Evolutionary conservation across 2,113 vertebrate genomes (phyloP).

Genomic region (Podocnemis expansa): DNA sequence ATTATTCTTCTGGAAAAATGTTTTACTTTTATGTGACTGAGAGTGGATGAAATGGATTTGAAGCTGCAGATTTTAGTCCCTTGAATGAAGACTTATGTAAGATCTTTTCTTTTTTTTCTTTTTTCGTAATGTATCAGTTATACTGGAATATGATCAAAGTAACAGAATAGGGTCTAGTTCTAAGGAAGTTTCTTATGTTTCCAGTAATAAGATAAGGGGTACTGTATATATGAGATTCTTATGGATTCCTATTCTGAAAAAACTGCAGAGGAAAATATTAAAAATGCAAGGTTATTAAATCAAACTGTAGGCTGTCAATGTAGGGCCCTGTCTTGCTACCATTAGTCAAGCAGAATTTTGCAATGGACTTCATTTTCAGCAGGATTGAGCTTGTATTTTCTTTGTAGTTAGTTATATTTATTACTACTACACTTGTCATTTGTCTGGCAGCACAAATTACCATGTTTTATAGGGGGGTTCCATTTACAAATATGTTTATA

Average conservation of each 20-base stretch:
- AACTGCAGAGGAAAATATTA: neutral
- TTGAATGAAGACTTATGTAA: constrained; percentile 39
- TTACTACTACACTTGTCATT: neutral
- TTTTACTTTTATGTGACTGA: constrained; percentile 14
- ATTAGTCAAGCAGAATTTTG: neutral
- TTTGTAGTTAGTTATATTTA: neutral
- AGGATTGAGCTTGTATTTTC: neutral
- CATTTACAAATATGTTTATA: neutral
- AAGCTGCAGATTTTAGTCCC: constrained; percentile 23
- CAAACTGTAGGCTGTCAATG: neutral
- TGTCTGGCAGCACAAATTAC: neutral
- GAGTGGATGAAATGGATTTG: constrained; percentile 20
- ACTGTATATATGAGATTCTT: rapidly evolving
- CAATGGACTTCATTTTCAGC: rapidly evolving
- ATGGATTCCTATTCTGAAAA: neutral
- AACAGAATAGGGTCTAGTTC: neutral
- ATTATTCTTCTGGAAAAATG: neutral
- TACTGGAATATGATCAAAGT: neutral
- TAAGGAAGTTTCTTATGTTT: constrained; percentile 33
- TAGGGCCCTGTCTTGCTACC: neutral
- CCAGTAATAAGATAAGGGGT: neutral
- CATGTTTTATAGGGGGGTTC: constrained; percentile 19
- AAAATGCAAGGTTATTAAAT: neutral
- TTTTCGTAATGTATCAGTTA: constrained; percentile 21
- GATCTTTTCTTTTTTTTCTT: constrained; percentile 27